phyloP scores from a whole-genome alignment of 1,140 invertebrate species.

The Acarapis woodi region DNA sequence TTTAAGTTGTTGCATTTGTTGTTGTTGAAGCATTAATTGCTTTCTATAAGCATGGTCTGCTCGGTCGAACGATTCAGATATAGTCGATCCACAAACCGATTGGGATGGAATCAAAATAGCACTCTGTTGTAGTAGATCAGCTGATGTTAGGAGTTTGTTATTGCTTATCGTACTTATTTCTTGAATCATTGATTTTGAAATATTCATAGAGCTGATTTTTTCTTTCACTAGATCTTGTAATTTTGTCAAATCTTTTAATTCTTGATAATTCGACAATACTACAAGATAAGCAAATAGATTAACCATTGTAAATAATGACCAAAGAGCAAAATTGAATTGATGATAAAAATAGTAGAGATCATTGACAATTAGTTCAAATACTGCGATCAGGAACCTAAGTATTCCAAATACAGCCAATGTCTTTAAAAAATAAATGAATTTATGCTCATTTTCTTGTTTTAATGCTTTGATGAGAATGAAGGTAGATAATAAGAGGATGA shows the following conservation, averaged over 20 bases:
- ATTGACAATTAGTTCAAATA: conserved; percentile 61
- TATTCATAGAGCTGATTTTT: conserved; percentile 28
- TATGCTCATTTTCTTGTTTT: conserved; percentile 42
- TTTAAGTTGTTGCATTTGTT: no score
- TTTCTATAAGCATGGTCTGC: no score
- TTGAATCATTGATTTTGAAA: no score
- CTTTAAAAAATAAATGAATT: conserved; percentile 54
- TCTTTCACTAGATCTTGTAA: conserved; percentile 67
- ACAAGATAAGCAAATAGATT: conserved; percentile 53
- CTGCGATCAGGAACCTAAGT: conserved; percentile 40
- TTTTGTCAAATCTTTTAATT: conserved; percentile 53
- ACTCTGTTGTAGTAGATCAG: no score
- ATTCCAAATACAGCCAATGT: conserved; percentile 43
- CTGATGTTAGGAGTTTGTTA: no score
- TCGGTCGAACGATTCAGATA: no score
- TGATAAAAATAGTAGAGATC: conserved; percentile 75
- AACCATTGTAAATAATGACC: conserved; percentile 35
- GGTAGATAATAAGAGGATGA: no score
- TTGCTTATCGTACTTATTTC: no score
- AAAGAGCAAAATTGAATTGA: conserved; percentile 43
- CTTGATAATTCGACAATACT: conserved; percentile 60
- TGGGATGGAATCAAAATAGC: no score
- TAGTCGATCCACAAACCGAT: no score
- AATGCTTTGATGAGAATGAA: no score
- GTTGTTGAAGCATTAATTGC: no score